phyloP scores from a whole-genome alignment of 2,113 vertebrate genomes.

The Peucedramus taeniatus region DNA sequence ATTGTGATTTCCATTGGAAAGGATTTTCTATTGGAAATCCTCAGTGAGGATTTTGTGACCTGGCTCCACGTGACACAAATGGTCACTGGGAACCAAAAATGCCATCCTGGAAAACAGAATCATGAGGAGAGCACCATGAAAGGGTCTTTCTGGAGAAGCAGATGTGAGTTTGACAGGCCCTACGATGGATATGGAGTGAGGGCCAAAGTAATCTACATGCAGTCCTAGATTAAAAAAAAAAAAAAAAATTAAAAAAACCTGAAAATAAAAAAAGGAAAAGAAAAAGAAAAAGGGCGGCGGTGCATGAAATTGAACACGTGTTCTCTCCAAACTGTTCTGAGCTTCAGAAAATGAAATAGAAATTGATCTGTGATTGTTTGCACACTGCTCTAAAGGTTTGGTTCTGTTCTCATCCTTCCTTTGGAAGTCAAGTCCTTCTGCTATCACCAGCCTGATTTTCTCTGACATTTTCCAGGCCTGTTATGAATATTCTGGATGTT shows the following conservation, averaged over 20 bases:
- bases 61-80: background rate
- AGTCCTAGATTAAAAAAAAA: background rate
- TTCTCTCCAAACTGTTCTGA: background rate
- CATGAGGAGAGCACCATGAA: background rate
- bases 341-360: background rate
- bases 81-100: background rate
- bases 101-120: background rate
- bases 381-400: background rate
- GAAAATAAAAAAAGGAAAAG: background rate
- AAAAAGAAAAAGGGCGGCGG: background rate
- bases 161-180: background rate
- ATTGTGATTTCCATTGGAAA: rapidly evolving
- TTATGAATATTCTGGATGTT: background rate
- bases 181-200: rapidly evolving
- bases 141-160: background rate
- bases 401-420: background rate
- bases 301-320: rapidly evolving
- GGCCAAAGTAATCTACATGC: background rate
- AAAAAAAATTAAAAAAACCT: background rate
- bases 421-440: background rate
- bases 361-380: background rate
- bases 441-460: background rate
- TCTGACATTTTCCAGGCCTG: background rate
- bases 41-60: background rate
- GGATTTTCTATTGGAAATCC: too few species aligned